Base-by-base conservation (phyloP, 1,140 invertebrate species). In the Dufourea novaeangliae region DNA sequence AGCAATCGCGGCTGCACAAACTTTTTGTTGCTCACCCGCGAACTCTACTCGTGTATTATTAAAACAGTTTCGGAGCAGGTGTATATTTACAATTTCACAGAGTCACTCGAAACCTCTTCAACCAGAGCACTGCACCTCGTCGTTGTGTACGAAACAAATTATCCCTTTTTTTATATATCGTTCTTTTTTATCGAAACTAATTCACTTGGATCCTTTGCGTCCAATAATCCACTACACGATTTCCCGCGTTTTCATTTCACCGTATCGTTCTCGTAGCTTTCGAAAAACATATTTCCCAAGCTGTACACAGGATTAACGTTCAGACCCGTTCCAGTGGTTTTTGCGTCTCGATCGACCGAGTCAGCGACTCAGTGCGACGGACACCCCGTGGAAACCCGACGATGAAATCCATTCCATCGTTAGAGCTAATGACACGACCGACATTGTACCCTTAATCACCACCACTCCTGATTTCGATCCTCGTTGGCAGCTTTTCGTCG, bases 31-130 rank as follows among this genome's bases (percentile, higher is more conserved):
- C 12, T 22, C 6, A 5, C 0, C 25, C 20, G 25, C 20, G 5
- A n/a, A 14, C 6, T 41, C 46, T 46, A 74, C 71, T 56, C 50
- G 25, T n/a, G n/a, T 66, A 72, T 72, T 63, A 63, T 37, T 72
- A n/a, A 70, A 57, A 27, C 57, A 4, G 56, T 50, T 12, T 14
- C 41, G n/a, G 1, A 25, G 2, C 25, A 7, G n/a, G 29, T 14
- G 25, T 70, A 27, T 71, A 37, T 63, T 56, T 17, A 1, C n/a
- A 20, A 54, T 54, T 52, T 68, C 25, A 3, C 29, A 25, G 32
- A 56, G 29, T 22, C n/a, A 14, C 5, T 14, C 3, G 17, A 7
- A n/a, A 25, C 50, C 22, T 25, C 41, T n/a, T 22, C 37, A 5
- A 5, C 27, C 7, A 14, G n/a, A 22, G 46, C n/a, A 66, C 41